Evolutionary conservation across 2,113 vertebrate species (phyloP), one percentile per base, ranked within the genome.

Genomic region (Tetrao urogallus): DNA sequence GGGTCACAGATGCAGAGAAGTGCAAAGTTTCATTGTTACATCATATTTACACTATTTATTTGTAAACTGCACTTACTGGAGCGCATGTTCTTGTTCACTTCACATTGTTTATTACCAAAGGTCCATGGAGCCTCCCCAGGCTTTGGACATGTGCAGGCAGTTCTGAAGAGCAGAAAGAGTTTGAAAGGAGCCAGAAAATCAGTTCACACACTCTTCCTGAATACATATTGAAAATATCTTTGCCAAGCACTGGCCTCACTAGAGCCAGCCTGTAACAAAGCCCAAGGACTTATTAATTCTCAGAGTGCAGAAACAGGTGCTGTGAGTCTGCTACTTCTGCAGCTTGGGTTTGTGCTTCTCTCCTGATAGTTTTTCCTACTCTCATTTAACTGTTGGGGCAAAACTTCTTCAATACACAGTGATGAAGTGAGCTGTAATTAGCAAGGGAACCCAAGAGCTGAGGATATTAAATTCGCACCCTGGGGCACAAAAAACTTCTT

Each of bases 231-330:
- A 88, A 38, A 65, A 36, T 36, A 40, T 36, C 82, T 92, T 81
- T 85, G 92, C 89, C 89, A 95, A 87, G 71, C 56, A 60, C 64
- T 82, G 60, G 86, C 43, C 78, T 79, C n/a, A 75, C 72, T 48
- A 93, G 47, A 86, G 85, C 56, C 87, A 96, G 89, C 24, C 85
- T 91, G 69, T 18, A 86, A 91, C 82, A 81, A 91, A 95, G 38
- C 56, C 82, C 64, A 48, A 93, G 48, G 67, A 82, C 13, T 92
- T 74, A 88, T 88, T 70, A 88, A 94, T 92, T 92, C 66, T 11
- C 48, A 50, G 79, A 64, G 67, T 18, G 57, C 76, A 92, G 67
- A 75, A 82, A 81, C 92, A 94, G 91, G 90, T 95, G 89, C 79
- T 88, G 11, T 5, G 52, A 63, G 67, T 2, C 64, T 82, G 43